Conservation (phyloP, 2,888 invertebrate species). For the Neoitamus cyanurus region DNA sequence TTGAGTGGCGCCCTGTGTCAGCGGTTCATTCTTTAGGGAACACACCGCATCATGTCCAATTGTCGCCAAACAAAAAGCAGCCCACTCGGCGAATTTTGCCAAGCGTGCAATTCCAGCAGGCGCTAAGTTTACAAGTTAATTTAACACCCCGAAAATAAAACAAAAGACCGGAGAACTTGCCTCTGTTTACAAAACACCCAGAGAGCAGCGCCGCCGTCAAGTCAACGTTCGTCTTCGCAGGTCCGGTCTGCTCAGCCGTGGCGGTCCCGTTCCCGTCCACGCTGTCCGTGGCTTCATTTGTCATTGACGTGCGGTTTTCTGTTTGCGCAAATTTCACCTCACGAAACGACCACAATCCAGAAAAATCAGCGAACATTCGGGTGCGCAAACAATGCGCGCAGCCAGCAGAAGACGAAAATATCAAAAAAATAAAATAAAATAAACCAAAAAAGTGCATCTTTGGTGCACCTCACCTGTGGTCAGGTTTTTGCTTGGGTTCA, state of each 20-base stretch:
- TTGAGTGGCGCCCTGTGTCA: background rate
- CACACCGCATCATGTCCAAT: background rate
- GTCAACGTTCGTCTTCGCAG: background rate
- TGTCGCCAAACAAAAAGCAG: background rate
- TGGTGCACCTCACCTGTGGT: conserved; percentile 12
- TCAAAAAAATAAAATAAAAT: background rate
- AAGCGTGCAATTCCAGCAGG: conserved; percentile 4
- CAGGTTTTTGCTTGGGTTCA: conserved; percentile 6
- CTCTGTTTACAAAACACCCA: conserved; percentile 13
- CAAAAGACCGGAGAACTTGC: conserved; percentile 10
- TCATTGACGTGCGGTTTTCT: conserved; percentile 32
- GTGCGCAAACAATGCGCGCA: background rate
- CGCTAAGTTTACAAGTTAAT: conserved; percentile 23
- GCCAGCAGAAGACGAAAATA: background rate
- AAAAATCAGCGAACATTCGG: background rate
- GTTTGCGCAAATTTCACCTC: conserved; percentile 30
- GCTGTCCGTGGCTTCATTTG: conserved; percentile 8
- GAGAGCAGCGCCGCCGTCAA: background rate
- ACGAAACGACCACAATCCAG: conserved; percentile 7
- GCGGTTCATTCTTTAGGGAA: background rate
- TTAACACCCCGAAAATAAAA: conserved; percentile 22
- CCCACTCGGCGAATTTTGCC: background rate
- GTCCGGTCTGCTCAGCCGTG: background rate
- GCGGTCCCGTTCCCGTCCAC: background rate
- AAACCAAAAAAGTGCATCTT: conserved; percentile 31